phyloP scores from a whole-genome alignment of 2,888 invertebrate species.

The Aspidiotus destructor region DNA sequence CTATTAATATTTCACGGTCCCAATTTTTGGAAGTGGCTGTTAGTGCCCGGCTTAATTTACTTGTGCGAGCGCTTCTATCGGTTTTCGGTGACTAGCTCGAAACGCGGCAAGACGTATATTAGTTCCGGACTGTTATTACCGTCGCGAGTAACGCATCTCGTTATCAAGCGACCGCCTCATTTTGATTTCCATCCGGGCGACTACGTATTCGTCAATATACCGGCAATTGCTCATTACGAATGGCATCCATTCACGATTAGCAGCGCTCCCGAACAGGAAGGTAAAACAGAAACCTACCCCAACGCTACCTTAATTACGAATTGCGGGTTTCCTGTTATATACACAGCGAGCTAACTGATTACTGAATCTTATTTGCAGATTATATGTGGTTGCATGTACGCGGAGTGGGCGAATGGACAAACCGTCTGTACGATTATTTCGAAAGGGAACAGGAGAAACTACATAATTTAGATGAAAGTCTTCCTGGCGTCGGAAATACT shows the following conservation, averaged over 20 bases:
- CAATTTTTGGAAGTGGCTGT: slow-evolving; percentile 92
- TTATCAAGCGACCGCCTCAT: slow-evolving; percentile 73
- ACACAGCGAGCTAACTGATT: background rate
- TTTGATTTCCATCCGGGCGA: slow-evolving; percentile 88
- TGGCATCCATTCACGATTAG: slow-evolving; percentile 98
- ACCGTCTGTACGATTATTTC: slow-evolving; percentile 73
- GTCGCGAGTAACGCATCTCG: slow-evolving; percentile 81
- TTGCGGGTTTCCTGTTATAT: background rate
- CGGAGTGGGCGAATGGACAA: slow-evolving; percentile 91
- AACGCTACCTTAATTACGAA: background rate
- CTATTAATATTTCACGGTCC: slow-evolving; percentile 76
- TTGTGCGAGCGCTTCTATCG: slow-evolving; percentile 63
- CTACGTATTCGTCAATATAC: slow-evolving; percentile 87
- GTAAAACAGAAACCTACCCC: slow-evolving; percentile 43
- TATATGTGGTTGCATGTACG: slow-evolving; percentile 89
- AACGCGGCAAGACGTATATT: slow-evolving; percentile 78
- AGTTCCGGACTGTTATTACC: slow-evolving; percentile 77
- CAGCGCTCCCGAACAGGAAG: slow-evolving; percentile 87
- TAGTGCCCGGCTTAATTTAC: slow-evolving; percentile 69
- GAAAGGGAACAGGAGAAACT: slow-evolving; percentile 68
- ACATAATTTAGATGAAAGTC: slow-evolving; percentile 53
- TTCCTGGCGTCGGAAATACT: slow-evolving; percentile 34
- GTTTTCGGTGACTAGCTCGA: slow-evolving; percentile 49
- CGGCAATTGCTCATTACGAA: slow-evolving; percentile 81
- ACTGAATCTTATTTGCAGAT: slow-evolving; percentile 46